Conservation (phyloP, 2,113 vertebrate genomes). For the Mustelus asterias region DNA sequence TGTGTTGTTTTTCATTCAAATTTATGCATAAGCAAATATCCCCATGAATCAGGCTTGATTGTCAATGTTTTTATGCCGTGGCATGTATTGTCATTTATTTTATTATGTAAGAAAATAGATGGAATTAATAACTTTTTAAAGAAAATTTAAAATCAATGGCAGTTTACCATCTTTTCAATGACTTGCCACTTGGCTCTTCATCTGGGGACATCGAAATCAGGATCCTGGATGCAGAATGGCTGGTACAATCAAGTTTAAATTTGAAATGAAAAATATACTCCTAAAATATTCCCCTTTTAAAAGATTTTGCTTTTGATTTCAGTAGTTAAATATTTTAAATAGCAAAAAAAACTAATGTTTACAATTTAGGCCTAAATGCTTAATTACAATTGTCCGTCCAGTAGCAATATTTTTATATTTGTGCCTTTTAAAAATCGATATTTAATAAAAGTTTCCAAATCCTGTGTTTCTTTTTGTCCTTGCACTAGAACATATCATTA, state of each 20-base stretch:
- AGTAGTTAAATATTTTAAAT: not conserved
- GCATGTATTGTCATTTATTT: not conserved
- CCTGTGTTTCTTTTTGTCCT: not conserved
- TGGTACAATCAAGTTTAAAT: slow-evolving; percentile 30
- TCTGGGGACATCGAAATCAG: not conserved
- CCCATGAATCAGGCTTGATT: not conserved
- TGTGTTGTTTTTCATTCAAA: not conserved
- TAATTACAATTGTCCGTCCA: not conserved
- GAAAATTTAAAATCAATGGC: not conserved
- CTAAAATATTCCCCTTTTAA: not conserved
- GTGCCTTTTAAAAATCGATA: not conserved
- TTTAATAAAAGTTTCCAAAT: slow-evolving; percentile 17
- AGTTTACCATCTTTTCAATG: not conserved
- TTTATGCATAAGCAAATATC: not conserved
- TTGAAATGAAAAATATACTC: slow-evolving; percentile 14
- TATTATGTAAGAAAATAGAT: not conserved
- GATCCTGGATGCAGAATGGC: not conserved
- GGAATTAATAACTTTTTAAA: not conserved
- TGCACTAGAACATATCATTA: not conserved
- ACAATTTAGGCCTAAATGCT: slow-evolving; percentile 6
- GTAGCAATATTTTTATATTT: not conserved
- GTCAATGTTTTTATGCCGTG: not conserved
- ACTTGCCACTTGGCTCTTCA: not conserved
- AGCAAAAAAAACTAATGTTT: slow-evolving; percentile 18
- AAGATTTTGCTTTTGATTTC: not conserved